These are phyloP conservation scores for Epistrophe eligans DNA, from an alignment of 2,888 invertebrate species.

Conservation along the genomic window DNA sequence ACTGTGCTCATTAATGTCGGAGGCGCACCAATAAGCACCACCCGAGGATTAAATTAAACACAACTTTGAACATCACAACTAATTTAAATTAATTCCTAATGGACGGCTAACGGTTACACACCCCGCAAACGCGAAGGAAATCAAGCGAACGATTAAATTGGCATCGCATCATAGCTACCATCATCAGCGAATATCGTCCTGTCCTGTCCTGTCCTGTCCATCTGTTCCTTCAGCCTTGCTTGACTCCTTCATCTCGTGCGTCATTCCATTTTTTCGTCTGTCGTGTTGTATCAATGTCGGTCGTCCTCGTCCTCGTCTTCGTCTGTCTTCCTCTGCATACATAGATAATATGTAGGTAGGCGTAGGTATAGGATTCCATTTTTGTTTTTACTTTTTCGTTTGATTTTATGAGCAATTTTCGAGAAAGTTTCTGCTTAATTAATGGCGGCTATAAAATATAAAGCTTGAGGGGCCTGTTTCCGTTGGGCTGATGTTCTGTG, in stretches of 20 bases:
- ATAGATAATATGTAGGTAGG: background rate
- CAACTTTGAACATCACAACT: conserved; percentile 75
- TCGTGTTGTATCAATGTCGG: background rate
- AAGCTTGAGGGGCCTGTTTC: conserved; percentile 24
- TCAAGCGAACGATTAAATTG: conserved; percentile 69
- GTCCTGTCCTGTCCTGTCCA: conserved; percentile 53
- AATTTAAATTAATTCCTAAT: conserved; percentile 76
- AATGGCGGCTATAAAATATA: conserved; percentile 70
- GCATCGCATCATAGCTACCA: conserved; percentile 41
- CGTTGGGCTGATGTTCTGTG: background rate
- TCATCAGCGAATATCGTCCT: background rate
- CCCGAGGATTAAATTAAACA: conserved; percentile 73
- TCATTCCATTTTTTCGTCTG: background rate
- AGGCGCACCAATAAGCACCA: conserved; percentile 63
- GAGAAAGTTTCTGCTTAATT: conserved; percentile 68
- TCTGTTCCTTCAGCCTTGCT: conserved; percentile 56
- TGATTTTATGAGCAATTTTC: conserved; percentile 57
- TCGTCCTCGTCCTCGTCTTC: background rate
- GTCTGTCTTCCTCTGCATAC: no score
- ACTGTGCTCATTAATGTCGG: conserved; percentile 71
- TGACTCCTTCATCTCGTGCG: conserved; percentile 15
- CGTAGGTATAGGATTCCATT: background rate
- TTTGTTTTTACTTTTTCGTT: conserved; percentile 35
- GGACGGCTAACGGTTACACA: conserved; percentile 73
- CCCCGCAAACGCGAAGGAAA: conserved; percentile 65